Percentiles rank a stretch among this genome's conserved stretches.
Conservation (phyloP, 64 coral and sea anemone species). For the Pachyseris speciosa region DNA sequence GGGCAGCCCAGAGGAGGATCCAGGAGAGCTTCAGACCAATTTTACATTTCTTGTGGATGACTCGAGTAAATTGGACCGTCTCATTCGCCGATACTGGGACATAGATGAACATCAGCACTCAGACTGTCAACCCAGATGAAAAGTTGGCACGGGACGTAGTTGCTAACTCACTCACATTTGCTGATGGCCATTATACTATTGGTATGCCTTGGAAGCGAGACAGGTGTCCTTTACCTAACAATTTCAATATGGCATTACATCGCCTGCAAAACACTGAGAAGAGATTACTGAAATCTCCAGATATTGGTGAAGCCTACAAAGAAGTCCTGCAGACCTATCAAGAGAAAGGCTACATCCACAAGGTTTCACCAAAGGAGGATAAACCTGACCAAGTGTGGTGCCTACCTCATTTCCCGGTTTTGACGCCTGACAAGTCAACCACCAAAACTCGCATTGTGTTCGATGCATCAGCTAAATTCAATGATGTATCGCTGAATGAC, state of each 20-base stretch:
- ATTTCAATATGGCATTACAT: too few species aligned
- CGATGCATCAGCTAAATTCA: background rate
- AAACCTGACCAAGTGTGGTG: too few species aligned
- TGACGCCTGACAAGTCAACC: background rate
- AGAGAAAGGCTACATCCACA: too few species aligned
- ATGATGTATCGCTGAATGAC: too few species aligned
- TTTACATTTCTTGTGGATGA: slow-evolving; percentile 27
- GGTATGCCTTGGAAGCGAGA: too few species aligned
- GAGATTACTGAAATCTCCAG: too few species aligned
- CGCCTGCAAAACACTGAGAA: too few species aligned
- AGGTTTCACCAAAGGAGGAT: too few species aligned
- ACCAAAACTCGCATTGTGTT: background rate
- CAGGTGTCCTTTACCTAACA: too few species aligned
- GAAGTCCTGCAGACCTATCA: too few species aligned
- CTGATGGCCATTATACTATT: too few species aligned
- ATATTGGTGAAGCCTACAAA: too few species aligned
- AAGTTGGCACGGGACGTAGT: slow-evolving; percentile 30
- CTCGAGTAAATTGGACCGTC: background rate
- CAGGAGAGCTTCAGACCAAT: background rate
- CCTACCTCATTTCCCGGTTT: background rate
- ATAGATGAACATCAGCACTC: slow-evolving; percentile 39
- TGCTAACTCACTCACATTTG: slow-evolving; percentile 16
- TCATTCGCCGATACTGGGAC: slow-evolving; percentile 61
- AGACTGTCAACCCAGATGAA: slow-evolving; percentile 49
- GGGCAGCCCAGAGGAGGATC: background rate